These are phyloP conservation scores for Leucozona laternaria DNA, from an alignment of 2,888 invertebrate genomes.

Conservation along the genomic window DNA sequence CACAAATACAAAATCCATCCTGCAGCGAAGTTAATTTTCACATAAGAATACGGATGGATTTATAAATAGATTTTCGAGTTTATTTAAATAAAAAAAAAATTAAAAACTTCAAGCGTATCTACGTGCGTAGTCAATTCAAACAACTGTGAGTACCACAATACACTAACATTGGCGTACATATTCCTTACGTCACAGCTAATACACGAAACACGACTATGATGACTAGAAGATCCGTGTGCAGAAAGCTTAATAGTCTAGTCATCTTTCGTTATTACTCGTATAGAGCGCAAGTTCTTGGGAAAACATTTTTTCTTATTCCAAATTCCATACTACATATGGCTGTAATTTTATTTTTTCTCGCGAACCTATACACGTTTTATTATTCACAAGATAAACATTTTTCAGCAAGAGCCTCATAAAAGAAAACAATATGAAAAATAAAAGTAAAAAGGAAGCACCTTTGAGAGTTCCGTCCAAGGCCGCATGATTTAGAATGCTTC, in stretches of 20 bases:
- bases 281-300: not conserved
- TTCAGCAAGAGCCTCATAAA: conserved; percentile 49
- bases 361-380: conserved; percentile 41
- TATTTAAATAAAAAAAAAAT: too few relatives aligned
- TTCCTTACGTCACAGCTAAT: not conserved
- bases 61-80: too few relatives aligned
- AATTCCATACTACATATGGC: not conserved
- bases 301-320: not conserved
- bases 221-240: not conserved
- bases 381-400: conserved; percentile 65
- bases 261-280: not conserved
- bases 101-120: too few relatives aligned
- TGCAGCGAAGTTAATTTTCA: too few relatives aligned
- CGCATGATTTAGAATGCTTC: not conserved
- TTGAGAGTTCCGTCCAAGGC: not conserved
- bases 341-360: too few relatives aligned
- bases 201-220: not conserved
- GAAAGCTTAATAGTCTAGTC: not conserved
- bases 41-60: too few relatives aligned
- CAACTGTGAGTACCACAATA: too few relatives aligned
- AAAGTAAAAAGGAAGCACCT: conserved; percentile 13
- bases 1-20: too few relatives aligned
- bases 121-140: too few relatives aligned
- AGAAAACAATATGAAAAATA: not conserved
- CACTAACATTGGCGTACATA: too few relatives aligned